These are phyloP conservation scores for Uropsilus gracilis DNA, from an alignment of 2,113 vertebrate species.

Conservation along the genomic window DNA sequence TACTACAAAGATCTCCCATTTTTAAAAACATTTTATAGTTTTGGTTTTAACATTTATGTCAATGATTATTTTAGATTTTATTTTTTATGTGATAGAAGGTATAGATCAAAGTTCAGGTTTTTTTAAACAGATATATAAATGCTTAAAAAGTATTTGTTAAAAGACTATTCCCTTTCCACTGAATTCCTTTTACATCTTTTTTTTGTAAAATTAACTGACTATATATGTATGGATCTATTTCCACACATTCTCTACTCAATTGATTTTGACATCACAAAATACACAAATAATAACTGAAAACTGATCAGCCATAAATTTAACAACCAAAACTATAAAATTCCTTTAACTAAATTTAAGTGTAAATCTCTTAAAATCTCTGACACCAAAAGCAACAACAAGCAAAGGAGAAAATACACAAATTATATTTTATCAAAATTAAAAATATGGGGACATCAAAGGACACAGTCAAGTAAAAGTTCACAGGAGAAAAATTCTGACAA, in stretches of 20 bases:
- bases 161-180: background rate
- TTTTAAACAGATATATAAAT: background rate
- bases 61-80: background rate
- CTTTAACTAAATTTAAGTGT: background rate
- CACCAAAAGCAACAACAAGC: background rate
- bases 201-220: background rate
- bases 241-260: background rate
- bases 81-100: background rate
- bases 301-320: background rate
- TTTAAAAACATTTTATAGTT: background rate
- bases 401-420: background rate
- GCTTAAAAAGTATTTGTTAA: background rate
- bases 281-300: background rate
- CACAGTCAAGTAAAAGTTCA: background rate
- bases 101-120: background rate
- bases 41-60: background rate
- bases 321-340: background rate
- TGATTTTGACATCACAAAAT: background rate
- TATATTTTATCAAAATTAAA: background rate
- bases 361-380: background rate
- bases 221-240: background rate
- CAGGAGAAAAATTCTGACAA: background rate
- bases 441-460: background rate
- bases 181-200: background rate
- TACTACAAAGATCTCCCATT: background rate